phyloP scores from a whole-genome alignment of 2,888 invertebrate species.

The Athripsodes cinereus region DNA sequence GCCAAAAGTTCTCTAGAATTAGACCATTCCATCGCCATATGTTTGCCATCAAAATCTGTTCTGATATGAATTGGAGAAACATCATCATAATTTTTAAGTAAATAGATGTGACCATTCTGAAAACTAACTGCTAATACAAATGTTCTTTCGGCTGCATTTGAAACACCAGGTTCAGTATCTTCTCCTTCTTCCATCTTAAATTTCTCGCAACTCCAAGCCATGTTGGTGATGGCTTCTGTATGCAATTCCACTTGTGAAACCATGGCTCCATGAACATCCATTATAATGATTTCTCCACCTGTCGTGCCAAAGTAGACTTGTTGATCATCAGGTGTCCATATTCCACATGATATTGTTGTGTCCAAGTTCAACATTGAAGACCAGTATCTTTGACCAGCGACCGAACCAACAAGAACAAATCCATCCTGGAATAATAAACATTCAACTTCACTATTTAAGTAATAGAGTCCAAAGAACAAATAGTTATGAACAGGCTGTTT shows the following conservation, averaged over 20 bases:
- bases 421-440: constrained; percentile 88
- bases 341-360: constrained; percentile 90
- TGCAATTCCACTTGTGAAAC: constrained; percentile 80
- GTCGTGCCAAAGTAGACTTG: constrained; percentile 96
- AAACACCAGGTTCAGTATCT: constrained; percentile 57
- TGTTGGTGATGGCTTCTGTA: constrained; percentile 78
- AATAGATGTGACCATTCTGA: constrained; percentile 82
- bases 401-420: constrained; percentile 95
- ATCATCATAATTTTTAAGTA: constrained; percentile 90
- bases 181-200: constrained; percentile 96
- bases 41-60: constrained; percentile 73
- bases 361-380: constrained; percentile 94
- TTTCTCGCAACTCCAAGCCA: constrained; percentile 97
- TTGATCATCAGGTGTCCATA: constrained; percentile 97
- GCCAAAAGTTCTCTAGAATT: constrained; percentile 89
- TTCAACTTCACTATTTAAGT: too few species aligned
- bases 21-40: constrained; percentile 92
- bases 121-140: constrained; percentile 85
- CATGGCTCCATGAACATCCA: constrained; percentile 96
- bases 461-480: too few species aligned
- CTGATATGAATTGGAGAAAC: constrained; percentile 81
- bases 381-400: constrained; percentile 97
- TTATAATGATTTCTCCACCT: constrained; percentile 90
- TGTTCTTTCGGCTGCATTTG: constrained; percentile 53
- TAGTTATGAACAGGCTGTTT: too few species aligned